These are phyloP conservation scores for Ceyx margarethae DNA, from an alignment of 2,113 vertebrate genomes.

Conservation along the genomic window DNA sequence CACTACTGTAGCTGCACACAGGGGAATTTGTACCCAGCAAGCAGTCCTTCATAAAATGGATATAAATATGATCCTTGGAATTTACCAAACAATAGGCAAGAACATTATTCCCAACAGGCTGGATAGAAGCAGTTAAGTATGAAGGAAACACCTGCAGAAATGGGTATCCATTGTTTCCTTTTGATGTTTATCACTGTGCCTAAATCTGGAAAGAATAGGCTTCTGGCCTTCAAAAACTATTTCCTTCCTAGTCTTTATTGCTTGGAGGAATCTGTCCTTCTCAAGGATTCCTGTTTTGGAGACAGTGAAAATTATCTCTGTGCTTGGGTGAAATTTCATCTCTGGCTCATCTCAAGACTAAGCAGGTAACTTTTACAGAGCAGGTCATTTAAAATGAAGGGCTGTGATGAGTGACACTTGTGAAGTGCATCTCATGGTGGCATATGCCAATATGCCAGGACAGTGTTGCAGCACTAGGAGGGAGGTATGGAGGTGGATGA, in stretches of 20 bases:
- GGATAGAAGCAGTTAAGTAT: constrained; percentile 43
- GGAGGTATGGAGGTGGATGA: neutral
- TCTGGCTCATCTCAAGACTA: neutral
- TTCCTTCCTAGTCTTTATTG: constrained; percentile 66
- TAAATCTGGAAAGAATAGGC: constrained; percentile 69
- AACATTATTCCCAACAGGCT: constrained; percentile 52
- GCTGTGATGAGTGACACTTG: neutral
- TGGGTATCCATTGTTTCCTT: constrained; percentile 72
- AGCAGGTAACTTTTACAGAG: neutral
- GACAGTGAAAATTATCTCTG: constrained; percentile 27
- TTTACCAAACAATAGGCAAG: constrained; percentile 61
- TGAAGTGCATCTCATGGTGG: neutral
- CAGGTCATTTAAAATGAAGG: neutral
- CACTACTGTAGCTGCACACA: neutral
- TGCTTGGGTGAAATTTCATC: constrained; percentile 39
- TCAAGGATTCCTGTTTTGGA: constrained; percentile 40
- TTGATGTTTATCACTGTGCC: constrained; percentile 63
- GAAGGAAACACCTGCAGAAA: constrained; percentile 70
- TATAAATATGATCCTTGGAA: constrained; percentile 68
- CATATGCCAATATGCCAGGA: fast-evolving
- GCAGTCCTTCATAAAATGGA: constrained; percentile 1
- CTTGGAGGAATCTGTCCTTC: constrained; percentile 55
- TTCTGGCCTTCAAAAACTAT: constrained; percentile 57
- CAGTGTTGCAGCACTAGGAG: neutral
- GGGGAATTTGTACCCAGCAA: neutral